phyloP scores from a whole-genome alignment of 2,797 vertebrate species.

The Poeciliopsis paucimaculata region DNA sequence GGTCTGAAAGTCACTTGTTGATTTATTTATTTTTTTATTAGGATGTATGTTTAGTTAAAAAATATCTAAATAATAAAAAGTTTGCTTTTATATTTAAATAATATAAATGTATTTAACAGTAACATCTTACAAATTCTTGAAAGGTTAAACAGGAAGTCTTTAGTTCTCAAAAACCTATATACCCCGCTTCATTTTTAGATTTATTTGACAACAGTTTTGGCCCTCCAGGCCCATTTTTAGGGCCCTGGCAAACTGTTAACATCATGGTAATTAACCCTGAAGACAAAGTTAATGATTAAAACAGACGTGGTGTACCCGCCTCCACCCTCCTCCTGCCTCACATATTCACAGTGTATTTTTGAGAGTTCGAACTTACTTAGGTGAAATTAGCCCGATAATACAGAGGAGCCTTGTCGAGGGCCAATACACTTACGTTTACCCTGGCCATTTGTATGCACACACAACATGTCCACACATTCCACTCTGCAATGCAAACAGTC shows the following conservation, averaged over 20 bases:
- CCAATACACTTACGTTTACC: constrained; percentile 91
- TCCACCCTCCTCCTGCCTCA: constrained; percentile 38
- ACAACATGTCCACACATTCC: constrained; percentile 83
- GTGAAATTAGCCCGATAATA: constrained; percentile 87
- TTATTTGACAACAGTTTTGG: constrained; percentile 22
- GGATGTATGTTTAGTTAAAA: neutral
- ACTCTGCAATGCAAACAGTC: constrained; percentile 96
- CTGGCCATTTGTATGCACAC: constrained; percentile 78
- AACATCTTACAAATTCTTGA: neutral
- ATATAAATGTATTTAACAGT: neutral
- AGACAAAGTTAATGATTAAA: constrained; percentile 76
- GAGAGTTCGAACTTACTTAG: constrained; percentile 84
- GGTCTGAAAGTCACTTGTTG: neutral
- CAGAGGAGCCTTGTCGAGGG: constrained; percentile 85
- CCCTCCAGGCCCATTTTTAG: constrained; percentile 44
- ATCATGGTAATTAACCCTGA: constrained; percentile 62
- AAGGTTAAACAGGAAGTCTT: neutral
- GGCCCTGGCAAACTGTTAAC: constrained; percentile 36
- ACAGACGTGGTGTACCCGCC: constrained; percentile 45
- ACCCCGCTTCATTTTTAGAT: neutral
- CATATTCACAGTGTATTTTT: constrained; percentile 72
- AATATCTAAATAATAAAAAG: neutral
- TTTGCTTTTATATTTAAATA: neutral
- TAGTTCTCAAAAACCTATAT: neutral
- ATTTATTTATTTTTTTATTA: neutral